Conservation (phyloP, 2,113 vertebrate genomes). For the western clawed frog (Xenopus tropicalis) region DNA sequence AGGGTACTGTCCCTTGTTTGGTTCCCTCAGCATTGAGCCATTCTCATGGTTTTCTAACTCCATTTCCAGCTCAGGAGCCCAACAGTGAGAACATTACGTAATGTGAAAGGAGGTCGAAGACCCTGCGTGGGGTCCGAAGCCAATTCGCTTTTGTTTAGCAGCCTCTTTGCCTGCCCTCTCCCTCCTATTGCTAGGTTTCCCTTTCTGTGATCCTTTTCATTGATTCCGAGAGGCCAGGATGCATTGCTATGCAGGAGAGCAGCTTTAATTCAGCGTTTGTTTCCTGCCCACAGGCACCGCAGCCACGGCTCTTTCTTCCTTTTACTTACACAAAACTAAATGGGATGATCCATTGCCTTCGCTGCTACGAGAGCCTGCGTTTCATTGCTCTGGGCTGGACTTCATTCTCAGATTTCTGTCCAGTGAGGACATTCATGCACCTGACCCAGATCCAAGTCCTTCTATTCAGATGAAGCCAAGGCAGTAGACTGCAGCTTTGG, state of each 20-base stretch:
- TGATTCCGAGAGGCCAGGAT: not conserved
- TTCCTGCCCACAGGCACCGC: too few species aligned
- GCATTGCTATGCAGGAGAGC: not conserved
- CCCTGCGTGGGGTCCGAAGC: conserved; percentile 14
- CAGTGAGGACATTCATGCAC: too few species aligned
- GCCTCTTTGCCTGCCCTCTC: conserved; percentile 8
- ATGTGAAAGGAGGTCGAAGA: conserved; percentile 21
- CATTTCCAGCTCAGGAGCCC: not conserved
- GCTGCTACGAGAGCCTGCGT: too few species aligned
- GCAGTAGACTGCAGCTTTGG: too few species aligned
- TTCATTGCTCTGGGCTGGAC: too few species aligned
- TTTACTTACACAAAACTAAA: too few species aligned
- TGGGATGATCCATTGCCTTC: not conserved
- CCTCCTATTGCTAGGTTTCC: conserved; percentile 7
- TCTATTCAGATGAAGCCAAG: too few species aligned
- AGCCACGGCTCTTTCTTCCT: too few species aligned
- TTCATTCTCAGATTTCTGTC: too few species aligned
- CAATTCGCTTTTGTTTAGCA: conserved; percentile 4
- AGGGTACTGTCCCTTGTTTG: not conserved
- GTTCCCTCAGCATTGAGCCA: not conserved
- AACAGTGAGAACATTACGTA: conserved; percentile 16
- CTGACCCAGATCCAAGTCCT: too few species aligned
- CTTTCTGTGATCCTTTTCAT: conserved; percentile 4
- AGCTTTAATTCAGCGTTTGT: not conserved
- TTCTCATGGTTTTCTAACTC: not conserved